A percentile compares a stretch with the other conserved stretches of the same genome.
phyloP scores from a whole-genome alignment of 2,113 vertebrate genomes.

The Genyomyrus donnyi region DNA sequence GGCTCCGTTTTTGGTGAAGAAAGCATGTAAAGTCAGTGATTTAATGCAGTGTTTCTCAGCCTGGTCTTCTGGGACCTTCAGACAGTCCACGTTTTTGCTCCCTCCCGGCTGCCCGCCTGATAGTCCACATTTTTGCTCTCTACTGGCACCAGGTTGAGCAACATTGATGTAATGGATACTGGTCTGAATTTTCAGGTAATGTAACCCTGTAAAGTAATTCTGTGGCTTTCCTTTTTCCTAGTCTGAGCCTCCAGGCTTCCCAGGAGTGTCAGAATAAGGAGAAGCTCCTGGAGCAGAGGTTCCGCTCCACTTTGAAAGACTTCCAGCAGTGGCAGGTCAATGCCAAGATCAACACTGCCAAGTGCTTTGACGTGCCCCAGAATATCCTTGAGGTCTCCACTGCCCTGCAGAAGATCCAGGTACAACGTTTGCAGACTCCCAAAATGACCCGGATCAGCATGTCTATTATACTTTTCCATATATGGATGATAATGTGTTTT shows the following conservation, averaged over 20 bases:
- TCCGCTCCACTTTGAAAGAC: constrained; percentile 74
- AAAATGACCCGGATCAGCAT: background rate
- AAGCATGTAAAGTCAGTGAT: background rate
- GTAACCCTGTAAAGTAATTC: background rate
- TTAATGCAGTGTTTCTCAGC: background rate
- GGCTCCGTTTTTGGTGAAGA: background rate
- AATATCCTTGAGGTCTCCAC: constrained; percentile 72
- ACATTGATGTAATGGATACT: background rate
- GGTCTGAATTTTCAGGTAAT: background rate
- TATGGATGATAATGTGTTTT: background rate
- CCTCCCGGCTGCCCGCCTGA: background rate
- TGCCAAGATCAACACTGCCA: constrained; percentile 84
- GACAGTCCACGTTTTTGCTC: background rate
- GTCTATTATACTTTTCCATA: background rate
- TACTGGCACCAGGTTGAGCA: background rate
- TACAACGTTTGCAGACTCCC: constrained; percentile 32
- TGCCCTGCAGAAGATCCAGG: constrained; percentile 85
- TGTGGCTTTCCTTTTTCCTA: constrained; percentile 35
- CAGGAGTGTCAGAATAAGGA: constrained; percentile 92
- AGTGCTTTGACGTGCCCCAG: constrained; percentile 88
- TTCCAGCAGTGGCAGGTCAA: constrained; percentile 95
- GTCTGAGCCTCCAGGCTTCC: constrained; percentile 85
- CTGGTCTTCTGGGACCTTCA: background rate
- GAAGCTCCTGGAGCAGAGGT: constrained; percentile 84
- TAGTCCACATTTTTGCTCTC: background rate